Percentiles rank a stretch among this genome's conserved stretches.
phyloP scores from a whole-genome alignment of 2,797 vertebrate species.

The Sparus aurata region DNA sequence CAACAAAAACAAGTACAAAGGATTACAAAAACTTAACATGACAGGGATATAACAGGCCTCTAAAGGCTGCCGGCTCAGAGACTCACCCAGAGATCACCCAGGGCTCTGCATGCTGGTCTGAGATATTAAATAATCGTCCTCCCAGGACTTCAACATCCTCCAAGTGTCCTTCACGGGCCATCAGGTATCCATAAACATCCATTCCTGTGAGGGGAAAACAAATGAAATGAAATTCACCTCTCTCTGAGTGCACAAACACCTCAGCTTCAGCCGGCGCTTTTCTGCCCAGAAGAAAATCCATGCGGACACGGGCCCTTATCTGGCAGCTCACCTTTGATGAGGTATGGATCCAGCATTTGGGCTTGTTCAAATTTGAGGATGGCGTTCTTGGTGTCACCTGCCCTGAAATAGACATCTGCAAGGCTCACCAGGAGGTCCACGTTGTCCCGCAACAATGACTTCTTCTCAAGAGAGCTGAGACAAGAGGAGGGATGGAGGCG shows the following conservation, averaged over 20 bases:
- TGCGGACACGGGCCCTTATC: neutral
- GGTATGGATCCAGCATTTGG: conserved; percentile 97
- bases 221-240: neutral
- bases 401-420: conserved; percentile 97
- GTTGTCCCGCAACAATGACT: conserved; percentile 96
- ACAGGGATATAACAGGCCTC: neutral
- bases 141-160: conserved; percentile 98
- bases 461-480: conserved; percentile 96
- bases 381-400: conserved; percentile 97
- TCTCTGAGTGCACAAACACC: too few species aligned
- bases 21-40: neutral
- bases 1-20: neutral
- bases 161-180: conserved; percentile 97
- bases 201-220: conserved; percentile 86
- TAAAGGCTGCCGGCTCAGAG: too few species aligned
- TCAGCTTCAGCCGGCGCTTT: too few species aligned
- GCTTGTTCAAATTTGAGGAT: conserved; percentile 99
- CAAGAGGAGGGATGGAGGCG: neutral
- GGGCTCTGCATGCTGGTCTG: conserved; percentile 97
- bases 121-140: conserved; percentile 98
- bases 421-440: conserved; percentile 97
- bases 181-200: conserved; percentile 98
- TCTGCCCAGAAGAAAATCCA: too few species aligned
- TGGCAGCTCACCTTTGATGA: conserved; percentile 91
- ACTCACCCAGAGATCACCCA: conserved; percentile 99